Evolutionary conservation across 2,797 vertebrate species (phyloP).

Genomic region (Tinamus major): DNA sequence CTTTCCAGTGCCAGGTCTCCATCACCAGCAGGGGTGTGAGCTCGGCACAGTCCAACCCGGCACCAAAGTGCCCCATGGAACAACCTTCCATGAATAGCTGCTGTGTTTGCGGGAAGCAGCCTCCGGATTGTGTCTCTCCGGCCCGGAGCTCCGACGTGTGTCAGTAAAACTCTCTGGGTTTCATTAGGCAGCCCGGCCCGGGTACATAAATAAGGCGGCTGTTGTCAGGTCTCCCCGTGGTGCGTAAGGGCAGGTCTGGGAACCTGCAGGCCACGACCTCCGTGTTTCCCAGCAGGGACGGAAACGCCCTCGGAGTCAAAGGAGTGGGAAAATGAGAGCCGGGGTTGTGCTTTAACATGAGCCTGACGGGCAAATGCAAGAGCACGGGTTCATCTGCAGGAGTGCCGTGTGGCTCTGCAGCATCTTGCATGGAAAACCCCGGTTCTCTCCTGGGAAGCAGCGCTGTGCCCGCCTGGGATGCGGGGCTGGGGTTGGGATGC

Average conservation of each 20-base stretch:
- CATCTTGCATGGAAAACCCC: background rate
- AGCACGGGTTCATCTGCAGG: conserved; percentile 38
- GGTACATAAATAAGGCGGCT: conserved; percentile 76
- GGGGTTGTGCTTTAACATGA: conserved; percentile 84
- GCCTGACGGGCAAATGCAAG: conserved; percentile 84
- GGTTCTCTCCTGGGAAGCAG: too few species aligned
- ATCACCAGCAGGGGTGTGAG: background rate
- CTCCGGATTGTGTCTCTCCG: conserved; percentile 4
- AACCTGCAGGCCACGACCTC: conserved; percentile 82
- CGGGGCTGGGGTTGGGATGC: too few species aligned
- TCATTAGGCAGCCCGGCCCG: conserved; percentile 73
- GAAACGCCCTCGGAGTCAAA: conserved; percentile 76
- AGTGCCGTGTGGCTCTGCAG: conserved; percentile 40
- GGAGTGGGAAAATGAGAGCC: conserved; percentile 83
- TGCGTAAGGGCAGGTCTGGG: conserved; percentile 80
- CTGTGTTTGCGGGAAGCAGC: conserved; percentile 23
- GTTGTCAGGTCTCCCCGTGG: conserved; percentile 78
- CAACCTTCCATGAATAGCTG: conserved; percentile 48
- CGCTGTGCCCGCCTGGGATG: too few species aligned
- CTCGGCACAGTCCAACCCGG: conserved; percentile 35
- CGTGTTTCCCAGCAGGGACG: conserved; percentile 82
- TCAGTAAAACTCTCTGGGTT: conserved; percentile 69
- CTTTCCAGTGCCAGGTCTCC: background rate
- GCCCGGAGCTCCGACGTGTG: conserved; percentile 15
- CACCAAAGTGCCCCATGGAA: background rate